Percentiles rank a stretch among this genome's conserved stretches.
phyloP scores from a whole-genome alignment of 2,888 invertebrate genomes.

The Trissolcus japonicus region DNA sequence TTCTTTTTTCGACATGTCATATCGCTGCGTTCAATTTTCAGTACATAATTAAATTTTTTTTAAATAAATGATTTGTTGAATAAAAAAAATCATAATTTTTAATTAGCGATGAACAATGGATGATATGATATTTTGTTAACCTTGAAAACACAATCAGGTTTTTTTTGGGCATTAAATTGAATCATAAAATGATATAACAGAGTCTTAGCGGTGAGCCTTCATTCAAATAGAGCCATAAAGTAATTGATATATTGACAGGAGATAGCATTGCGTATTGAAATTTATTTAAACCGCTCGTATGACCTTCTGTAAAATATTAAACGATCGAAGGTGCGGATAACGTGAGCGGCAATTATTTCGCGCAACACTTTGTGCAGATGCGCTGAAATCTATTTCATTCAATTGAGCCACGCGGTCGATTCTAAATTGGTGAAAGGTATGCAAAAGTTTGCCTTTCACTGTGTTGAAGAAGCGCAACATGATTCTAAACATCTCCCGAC shows the following conservation, averaged over 20 bases:
- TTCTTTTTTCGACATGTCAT: no score
- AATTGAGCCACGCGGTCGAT: constrained; percentile 43
- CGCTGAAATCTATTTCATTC: constrained; percentile 54
- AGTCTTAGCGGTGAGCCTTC: neutral
- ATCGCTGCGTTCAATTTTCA: neutral
- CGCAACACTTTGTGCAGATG: constrained; percentile 25
- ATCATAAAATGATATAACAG: constrained; percentile 1
- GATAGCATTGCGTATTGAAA: constrained; percentile 36
- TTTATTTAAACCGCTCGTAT: constrained; percentile 44
- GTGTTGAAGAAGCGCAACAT: constrained; percentile 49
- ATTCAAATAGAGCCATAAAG: constrained; percentile 20
- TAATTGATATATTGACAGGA: constrained; percentile 39
- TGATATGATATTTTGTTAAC: no score
- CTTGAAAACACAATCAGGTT: no score
- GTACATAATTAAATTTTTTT: neutral
- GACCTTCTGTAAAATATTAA: constrained; percentile 51
- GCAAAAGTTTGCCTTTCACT: constrained; percentile 54
- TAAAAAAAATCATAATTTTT: no score
- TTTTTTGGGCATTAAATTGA: neutral
- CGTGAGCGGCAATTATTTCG: constrained; percentile 31
- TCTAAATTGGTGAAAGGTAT: constrained; percentile 56
- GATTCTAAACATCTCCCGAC: constrained; percentile 38
- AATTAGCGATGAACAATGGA: no score
- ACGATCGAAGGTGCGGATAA: constrained; percentile 35
- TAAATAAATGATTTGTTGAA: no score